These are phyloP conservation scores for Drosophila merina DNA, from an alignment of 2,888 invertebrate species.

Conservation along the genomic window DNA sequence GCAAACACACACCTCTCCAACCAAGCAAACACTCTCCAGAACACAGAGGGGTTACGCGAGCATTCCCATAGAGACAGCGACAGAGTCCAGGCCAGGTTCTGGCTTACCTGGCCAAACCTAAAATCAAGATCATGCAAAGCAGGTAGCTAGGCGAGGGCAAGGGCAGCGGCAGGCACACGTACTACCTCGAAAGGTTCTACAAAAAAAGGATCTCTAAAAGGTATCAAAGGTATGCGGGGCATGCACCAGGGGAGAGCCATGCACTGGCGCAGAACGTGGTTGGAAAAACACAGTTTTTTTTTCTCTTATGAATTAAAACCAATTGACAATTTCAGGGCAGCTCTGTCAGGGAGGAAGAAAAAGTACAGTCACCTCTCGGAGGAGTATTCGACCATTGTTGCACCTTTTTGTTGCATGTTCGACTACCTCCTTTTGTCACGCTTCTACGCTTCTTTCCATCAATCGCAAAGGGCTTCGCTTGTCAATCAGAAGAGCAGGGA, in stretches of 20 bases:
- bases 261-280: conserved; percentile 74
- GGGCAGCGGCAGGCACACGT: conserved; percentile 14
- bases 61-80: conserved; percentile 43
- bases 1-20: not conserved
- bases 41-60: conserved; percentile 18
- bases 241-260: conserved; percentile 36
- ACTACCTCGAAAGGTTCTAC: conserved; percentile 9
- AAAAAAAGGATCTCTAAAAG: conserved; percentile 17
- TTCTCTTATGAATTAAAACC: conserved; percentile 63
- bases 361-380: conserved; percentile 64
- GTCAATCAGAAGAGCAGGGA: conserved; percentile 49
- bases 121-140: conserved; percentile 69
- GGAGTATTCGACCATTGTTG: conserved; percentile 29
- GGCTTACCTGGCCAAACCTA: conserved; percentile 21
- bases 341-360: conserved; percentile 14
- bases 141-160: conserved; percentile 56
- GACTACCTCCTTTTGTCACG: conserved; percentile 33
- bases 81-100: conserved; percentile 42
- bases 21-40: not conserved
- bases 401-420: conserved; percentile 14
- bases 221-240: conserved; percentile 4
- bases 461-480: conserved; percentile 47
- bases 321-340: conserved; percentile 67
- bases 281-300: conserved; percentile 59
- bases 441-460: conserved; percentile 51